Conservation (phyloP, 2,888 invertebrate species). For the Mycalesis mineus region DNA sequence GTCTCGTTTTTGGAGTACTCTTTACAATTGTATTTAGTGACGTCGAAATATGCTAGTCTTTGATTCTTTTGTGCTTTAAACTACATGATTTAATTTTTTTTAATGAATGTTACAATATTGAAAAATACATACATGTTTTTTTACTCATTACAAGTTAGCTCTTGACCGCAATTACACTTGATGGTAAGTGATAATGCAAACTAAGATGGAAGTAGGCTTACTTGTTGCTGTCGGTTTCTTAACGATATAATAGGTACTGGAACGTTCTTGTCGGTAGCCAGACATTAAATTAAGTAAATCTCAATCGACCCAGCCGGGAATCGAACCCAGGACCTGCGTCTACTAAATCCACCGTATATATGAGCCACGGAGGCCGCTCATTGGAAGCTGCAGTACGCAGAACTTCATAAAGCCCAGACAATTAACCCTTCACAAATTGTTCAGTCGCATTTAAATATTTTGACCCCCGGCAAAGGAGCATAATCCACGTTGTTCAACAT, state of each 20-base stretch:
- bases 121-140: background rate
- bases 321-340: no score
- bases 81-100: background rate
- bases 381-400: conserved; percentile 32
- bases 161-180: no score
- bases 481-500: conserved; percentile 74
- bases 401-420: conserved; percentile 38
- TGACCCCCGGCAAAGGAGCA: conserved; percentile 72
- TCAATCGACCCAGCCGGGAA: no score
- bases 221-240: no score
- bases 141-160: no score
- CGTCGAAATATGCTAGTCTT: conserved; percentile 13
- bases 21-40: conserved; percentile 29
- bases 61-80: conserved; percentile 4
- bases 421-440: conserved; percentile 74
- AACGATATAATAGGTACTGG: no score
- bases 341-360: no score
- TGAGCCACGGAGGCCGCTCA: no score
- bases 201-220: no score
- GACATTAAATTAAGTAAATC: no score
- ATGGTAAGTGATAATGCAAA: no score
- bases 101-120: background rate
- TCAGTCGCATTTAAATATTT: conserved; percentile 73
- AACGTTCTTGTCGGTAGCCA: no score
- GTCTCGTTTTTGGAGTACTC: conserved; percentile 41